Evolutionary conservation across 2,113 vertebrate genomes (phyloP).

Genomic region (Salvelinus namaycush): DNA sequence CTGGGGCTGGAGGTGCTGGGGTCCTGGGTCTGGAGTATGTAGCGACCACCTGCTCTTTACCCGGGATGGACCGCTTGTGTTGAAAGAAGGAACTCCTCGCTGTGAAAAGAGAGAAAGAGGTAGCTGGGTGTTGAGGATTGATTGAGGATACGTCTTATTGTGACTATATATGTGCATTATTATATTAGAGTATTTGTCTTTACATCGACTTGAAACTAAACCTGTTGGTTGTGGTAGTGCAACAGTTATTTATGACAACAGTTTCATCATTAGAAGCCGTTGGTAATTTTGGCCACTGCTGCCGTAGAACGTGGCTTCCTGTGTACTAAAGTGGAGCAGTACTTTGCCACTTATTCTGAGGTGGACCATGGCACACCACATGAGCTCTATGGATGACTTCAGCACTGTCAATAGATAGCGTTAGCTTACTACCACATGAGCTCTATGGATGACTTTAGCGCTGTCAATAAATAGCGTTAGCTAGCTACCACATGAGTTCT

Average conservation of each 20-base stretch:
- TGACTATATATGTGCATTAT: not conserved
- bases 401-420: no score
- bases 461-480: not conserved
- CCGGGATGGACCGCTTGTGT: conserved; percentile 28
- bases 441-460: no score
- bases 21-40: conserved; percentile 49
- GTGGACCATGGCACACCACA: not conserved
- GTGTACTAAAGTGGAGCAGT: not conserved
- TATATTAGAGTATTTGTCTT: not conserved
- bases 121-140: not conserved
- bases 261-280: not conserved
- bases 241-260: no score
- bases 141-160: not conserved
- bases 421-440: no score
- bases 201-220: no score
- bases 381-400: no score
- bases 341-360: not conserved
- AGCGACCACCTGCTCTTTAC: conserved; percentile 42
- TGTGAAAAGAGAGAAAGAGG: conserved; percentile 30
- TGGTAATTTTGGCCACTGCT: not conserved
- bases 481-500: not conserved
- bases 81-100: conserved; percentile 56
- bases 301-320: not conserved
- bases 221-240: not conserved
- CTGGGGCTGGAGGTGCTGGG: conserved; percentile 16